Evolutionary conservation across 2,797 vertebrate species (phyloP).

Genomic region (Cichlasoma orientale): DNA sequence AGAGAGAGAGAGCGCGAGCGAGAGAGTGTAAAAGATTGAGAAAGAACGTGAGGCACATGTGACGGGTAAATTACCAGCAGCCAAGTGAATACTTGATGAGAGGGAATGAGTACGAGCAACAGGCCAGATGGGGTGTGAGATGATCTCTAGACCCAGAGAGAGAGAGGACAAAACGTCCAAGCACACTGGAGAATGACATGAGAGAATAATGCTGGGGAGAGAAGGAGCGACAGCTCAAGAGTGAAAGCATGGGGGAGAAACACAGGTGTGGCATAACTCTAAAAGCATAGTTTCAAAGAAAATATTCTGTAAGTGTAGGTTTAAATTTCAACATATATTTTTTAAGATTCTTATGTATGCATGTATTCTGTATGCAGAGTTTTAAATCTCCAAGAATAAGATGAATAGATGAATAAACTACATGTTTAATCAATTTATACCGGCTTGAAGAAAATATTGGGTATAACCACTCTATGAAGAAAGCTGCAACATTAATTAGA

Average conservation of each 20-base stretch:
- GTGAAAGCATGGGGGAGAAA: not conserved
- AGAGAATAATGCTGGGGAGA: not conserved
- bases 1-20: not conserved
- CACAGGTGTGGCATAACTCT: not conserved
- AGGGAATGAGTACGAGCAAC: conserved; percentile 34
- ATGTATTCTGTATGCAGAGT: not conserved
- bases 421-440: not conserved
- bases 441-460: not conserved
- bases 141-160: conserved; percentile 42
- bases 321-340: not conserved
- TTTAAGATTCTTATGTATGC: not conserved
- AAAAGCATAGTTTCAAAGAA: not conserved
- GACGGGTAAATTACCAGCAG: conserved; percentile 51
- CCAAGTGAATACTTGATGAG: conserved; percentile 53
- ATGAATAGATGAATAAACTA: not conserved
- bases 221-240: not conserved
- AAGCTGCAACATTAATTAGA: not conserved
- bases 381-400: not conserved
- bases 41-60: conserved; percentile 6
- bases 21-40: not conserved
- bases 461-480: not conserved
- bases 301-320: not conserved
- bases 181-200: conserved; percentile 12
- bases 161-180: conserved; percentile 28
- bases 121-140: conserved; percentile 71